Percentiles rank a stretch among this genome's conserved stretches.
phyloP scores from a whole-genome alignment of 1,140 invertebrate genomes.

The Stenopsyche tienmushanensis region DNA sequence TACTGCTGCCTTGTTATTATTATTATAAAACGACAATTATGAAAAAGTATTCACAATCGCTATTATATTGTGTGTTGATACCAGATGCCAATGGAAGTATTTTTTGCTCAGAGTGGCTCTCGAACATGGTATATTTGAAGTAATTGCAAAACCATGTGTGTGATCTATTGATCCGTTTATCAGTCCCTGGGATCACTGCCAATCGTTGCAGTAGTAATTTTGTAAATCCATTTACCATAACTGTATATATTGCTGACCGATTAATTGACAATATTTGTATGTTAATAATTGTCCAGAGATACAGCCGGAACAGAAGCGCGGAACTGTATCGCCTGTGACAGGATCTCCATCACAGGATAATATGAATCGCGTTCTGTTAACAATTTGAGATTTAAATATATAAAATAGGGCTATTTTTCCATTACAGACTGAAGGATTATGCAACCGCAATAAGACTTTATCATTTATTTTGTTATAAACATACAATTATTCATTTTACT shows the following conservation, averaged over 20 bases:
- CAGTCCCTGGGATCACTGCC: conserved; percentile 5
- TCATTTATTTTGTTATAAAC: background rate
- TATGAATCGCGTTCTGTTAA: conserved; percentile 9
- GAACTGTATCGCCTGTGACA: background rate
- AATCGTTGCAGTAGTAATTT: conserved; percentile 17
- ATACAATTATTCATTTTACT: background rate
- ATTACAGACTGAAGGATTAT: conserved; percentile 7
- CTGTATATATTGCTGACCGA: conserved; percentile 20
- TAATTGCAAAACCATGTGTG: background rate
- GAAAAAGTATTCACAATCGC: conserved; percentile 26
- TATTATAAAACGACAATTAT: conserved; percentile 28
- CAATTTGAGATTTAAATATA: conserved; percentile 4
- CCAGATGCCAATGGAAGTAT: conserved; percentile 20
- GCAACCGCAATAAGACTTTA: conserved; percentile 4
- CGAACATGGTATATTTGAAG: background rate
- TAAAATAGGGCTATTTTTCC: conserved; percentile 6
- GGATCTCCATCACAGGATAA: too few relatives aligned
- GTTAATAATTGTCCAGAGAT: conserved; percentile 1
- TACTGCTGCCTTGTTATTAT: conserved; percentile 23
- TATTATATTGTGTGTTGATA: conserved; percentile 13
- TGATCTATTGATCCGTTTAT: conserved; percentile 5
- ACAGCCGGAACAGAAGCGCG: background rate
- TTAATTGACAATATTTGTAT: conserved; percentile 20
- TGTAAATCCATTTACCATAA: conserved; percentile 21
- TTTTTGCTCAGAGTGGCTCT: conserved; percentile 22